Percentiles rank a stretch among this genome's conserved stretches.
Evolutionary conservation across 2,888 invertebrate species (phyloP).

Genomic region (Antitype chi): DNA sequence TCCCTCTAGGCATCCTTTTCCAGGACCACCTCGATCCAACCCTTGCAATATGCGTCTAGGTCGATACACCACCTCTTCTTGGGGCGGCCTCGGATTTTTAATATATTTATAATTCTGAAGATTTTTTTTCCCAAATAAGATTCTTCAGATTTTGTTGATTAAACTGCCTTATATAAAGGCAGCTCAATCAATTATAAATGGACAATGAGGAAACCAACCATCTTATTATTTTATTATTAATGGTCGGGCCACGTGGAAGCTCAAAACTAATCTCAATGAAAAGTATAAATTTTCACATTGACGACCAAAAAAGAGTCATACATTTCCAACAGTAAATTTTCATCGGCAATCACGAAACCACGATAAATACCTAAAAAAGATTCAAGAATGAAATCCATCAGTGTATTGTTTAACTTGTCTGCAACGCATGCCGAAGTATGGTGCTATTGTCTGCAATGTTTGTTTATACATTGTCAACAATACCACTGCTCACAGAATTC

Average conservation of each 20-base stretch:
- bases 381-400: slow-evolving; percentile 11
- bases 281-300: not conserved
- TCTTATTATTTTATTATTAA: slow-evolving; percentile 4
- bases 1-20: too few species aligned
- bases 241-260: not conserved
- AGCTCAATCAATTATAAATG: not conserved
- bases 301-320: not conserved
- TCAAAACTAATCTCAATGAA: not conserved
- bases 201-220: not conserved
- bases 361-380: not conserved
- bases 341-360: not conserved
- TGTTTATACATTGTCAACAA: slow-evolving; percentile 18
- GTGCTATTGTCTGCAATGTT: slow-evolving; percentile 25
- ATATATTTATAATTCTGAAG: not conserved
- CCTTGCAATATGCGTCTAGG: too few species aligned
- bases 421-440: not conserved
- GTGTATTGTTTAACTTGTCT: slow-evolving; percentile 38
- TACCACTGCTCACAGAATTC: slow-evolving; percentile 9
- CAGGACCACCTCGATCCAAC: too few species aligned
- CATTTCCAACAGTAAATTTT: not conserved
- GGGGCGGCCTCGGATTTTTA: not conserved
- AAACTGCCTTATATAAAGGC: too few species aligned
- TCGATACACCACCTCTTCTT: too few species aligned
- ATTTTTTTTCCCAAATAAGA: not conserved
- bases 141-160: not conserved